Evolutionary conservation across 2,797 vertebrate species (phyloP).

Genomic region (Pseudochirops cupreus): DNA sequence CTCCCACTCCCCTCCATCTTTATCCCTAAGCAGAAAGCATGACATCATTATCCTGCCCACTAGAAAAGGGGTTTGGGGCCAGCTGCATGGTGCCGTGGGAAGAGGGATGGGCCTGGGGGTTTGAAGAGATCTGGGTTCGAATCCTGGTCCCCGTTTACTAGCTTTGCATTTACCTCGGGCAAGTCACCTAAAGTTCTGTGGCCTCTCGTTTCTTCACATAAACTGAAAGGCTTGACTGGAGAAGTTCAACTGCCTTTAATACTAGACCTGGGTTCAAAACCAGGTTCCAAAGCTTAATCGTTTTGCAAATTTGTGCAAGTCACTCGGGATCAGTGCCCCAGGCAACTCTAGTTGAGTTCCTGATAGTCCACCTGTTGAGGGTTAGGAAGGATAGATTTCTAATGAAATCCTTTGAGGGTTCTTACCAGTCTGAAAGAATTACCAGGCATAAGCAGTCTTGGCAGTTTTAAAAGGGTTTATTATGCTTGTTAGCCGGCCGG

Average conservation of each 20-base stretch:
- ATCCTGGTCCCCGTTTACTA: background rate
- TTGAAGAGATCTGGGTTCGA: background rate
- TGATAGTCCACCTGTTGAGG: background rate
- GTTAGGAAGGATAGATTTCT: too few relatives aligned
- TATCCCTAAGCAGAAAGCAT: background rate
- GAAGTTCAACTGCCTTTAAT: background rate
- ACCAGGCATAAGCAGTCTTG: too few relatives aligned
- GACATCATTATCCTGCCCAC: background rate
- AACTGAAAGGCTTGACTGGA: background rate
- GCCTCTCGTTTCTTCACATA: background rate
- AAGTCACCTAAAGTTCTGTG: background rate
- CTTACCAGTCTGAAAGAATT: too few relatives aligned
- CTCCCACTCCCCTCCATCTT: background rate
- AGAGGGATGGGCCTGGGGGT: background rate
- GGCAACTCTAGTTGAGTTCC: background rate
- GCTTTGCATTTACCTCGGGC: background rate
- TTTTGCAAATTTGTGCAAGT: background rate
- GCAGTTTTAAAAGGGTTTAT: too few relatives aligned
- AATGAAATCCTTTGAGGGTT: too few relatives aligned
- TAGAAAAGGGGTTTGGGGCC: background rate
- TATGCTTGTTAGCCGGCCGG: too few relatives aligned
- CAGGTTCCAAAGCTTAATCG: background rate
- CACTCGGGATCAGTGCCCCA: background rate
- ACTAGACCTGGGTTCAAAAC: background rate
- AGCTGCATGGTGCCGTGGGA: background rate